Evolutionary conservation across 2,888 invertebrate species (phyloP).

Genomic region (Salpingus planirostris): DNA sequence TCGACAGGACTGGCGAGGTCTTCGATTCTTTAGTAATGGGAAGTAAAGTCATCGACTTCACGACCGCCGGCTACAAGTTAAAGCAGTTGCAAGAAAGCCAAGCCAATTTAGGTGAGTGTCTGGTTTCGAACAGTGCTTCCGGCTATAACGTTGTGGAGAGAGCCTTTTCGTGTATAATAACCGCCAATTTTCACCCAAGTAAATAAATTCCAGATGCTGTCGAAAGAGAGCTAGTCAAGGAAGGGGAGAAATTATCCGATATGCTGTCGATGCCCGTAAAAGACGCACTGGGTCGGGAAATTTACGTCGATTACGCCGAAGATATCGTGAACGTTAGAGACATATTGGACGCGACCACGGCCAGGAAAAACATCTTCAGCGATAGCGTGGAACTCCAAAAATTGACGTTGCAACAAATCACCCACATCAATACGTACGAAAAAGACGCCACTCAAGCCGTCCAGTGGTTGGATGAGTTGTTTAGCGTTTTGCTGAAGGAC

Average conservation of each 20-base stretch:
- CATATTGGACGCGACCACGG: slow-evolving; percentile 59
- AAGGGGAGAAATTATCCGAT: slow-evolving; percentile 69
- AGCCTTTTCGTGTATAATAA: too few species aligned
- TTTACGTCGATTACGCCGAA: slow-evolving; percentile 59
- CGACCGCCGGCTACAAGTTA: slow-evolving; percentile 48
- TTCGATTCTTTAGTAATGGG: slow-evolving; percentile 60
- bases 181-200: too few species aligned
- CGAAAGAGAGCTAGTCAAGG: slow-evolving; percentile 58
- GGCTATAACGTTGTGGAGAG: neutral
- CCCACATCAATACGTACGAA: slow-evolving; percentile 68
- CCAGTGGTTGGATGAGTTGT: slow-evolving; percentile 68
- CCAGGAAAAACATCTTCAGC: slow-evolving; percentile 60
- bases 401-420: slow-evolving; percentile 67
- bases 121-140: neutral
- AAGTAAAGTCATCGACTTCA: slow-evolving; percentile 49
- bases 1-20: slow-evolving; percentile 56
- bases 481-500: slow-evolving; percentile 57
- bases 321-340: slow-evolving; percentile 65
- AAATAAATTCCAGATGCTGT: slow-evolving; percentile 55
- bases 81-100: slow-evolving; percentile 54
- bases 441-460: slow-evolving; percentile 67
- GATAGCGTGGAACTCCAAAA: slow-evolving; percentile 70
- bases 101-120: slow-evolving; percentile 47
- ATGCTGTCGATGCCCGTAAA: slow-evolving; percentile 71
- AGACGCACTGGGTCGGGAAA: slow-evolving; percentile 63